These are phyloP conservation scores for Halcyon senegalensis DNA, from an alignment of 2,113 vertebrate species.

Conservation along the genomic window DNA sequence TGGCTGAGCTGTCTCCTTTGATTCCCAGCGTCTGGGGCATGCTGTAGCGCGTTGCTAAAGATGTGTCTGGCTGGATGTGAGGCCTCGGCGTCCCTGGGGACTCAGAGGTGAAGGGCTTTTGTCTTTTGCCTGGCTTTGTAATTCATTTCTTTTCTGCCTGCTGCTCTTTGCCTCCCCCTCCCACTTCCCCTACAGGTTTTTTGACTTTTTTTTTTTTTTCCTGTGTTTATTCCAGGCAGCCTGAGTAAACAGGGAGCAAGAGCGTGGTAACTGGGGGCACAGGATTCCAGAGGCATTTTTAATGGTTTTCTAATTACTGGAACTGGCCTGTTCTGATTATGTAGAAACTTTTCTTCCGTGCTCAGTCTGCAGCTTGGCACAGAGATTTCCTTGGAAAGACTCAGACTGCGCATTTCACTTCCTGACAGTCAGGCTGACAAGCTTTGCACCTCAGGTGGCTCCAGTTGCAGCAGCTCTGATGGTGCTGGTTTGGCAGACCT, in stretches of 20 bases:
- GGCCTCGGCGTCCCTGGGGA: background rate
- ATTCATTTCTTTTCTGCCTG: background rate
- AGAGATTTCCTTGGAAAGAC: background rate
- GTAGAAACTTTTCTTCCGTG: background rate
- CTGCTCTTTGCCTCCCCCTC: background rate
- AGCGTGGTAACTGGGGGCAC: background rate
- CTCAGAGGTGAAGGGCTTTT: background rate
- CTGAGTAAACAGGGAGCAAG: background rate
- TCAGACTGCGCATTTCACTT: background rate
- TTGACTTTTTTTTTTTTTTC: background rate
- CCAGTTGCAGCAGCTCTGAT: background rate
- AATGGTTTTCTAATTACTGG: background rate
- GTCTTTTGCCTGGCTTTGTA: background rate
- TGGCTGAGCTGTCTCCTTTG: conserved; percentile 46
- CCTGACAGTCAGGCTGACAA: background rate
- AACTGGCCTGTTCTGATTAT: background rate
- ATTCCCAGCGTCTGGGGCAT: background rate
- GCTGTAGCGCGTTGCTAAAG: background rate
- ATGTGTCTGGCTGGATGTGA: background rate
- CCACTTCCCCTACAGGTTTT: background rate
- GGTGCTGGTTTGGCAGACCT: background rate
- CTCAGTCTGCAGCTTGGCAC: background rate
- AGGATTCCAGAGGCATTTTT: background rate
- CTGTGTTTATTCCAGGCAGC: background rate
- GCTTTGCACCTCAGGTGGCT: background rate